These are phyloP conservation scores for Antrozous pallidus DNA, from an alignment of 2,797 vertebrate genomes.

Conservation along the genomic window DNA sequence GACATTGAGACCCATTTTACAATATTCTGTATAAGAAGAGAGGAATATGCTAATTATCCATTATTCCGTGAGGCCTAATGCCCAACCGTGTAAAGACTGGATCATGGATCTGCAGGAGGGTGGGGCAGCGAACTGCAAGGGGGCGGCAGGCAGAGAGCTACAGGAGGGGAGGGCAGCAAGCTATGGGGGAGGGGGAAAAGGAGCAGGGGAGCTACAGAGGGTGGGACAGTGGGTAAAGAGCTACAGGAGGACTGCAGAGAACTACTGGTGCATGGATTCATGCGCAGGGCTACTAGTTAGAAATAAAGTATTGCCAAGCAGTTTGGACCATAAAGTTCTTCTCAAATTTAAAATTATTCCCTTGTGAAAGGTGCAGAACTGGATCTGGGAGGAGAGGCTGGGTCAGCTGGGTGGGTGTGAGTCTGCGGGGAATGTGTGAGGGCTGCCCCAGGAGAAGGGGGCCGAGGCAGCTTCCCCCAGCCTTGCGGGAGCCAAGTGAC, in stretches of 20 bases:
- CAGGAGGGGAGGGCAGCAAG: too few species aligned
- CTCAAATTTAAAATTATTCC: conserved; percentile 13
- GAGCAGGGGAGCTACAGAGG: too few species aligned
- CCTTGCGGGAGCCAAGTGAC: neutral
- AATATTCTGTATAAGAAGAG: neutral
- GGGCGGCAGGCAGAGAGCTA: too few species aligned
- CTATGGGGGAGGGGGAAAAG: too few species aligned
- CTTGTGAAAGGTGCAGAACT: neutral
- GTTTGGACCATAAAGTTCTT: conserved; percentile 2
- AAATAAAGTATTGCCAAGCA: neutral
- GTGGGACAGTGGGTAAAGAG: too few species aligned
- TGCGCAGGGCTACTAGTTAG: neutral
- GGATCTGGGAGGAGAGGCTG: neutral
- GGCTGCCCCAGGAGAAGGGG: neutral
- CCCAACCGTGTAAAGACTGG: too few species aligned
- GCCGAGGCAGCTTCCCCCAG: neutral
- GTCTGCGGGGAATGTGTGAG: neutral
- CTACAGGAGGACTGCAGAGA: too few species aligned
- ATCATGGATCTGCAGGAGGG: too few species aligned
- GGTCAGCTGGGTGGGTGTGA: neutral
- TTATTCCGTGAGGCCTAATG: too few species aligned
- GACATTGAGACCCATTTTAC: neutral
- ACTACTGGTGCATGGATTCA: too few species aligned
- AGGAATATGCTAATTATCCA: too few species aligned
- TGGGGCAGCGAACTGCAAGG: too few species aligned